Evolutionary conservation across 1,140 invertebrate species (phyloP).

Genomic region (Zaprionus vittiger): DNA sequence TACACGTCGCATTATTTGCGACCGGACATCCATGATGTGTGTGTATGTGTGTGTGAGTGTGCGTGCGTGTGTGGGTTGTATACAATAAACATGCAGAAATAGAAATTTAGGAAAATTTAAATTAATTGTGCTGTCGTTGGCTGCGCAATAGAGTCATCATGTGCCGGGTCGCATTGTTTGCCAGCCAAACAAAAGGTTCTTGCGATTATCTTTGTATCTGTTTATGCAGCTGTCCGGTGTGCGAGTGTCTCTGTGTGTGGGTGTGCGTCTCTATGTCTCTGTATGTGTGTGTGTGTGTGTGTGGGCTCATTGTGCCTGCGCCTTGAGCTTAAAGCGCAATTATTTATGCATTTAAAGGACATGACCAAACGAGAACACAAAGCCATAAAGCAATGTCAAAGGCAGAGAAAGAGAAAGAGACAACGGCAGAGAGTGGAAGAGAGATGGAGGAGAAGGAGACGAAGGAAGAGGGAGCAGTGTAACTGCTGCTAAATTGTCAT

Average conservation of each 20-base stretch:
- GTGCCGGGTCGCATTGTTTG: constrained; percentile 22
- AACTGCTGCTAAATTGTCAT: constrained; percentile 10
- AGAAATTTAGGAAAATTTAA: constrained; percentile 38
- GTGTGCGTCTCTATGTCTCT: background rate
- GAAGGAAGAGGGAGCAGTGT: background rate
- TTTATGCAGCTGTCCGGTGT: constrained; percentile 4
- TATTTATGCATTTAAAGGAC: constrained; percentile 67
- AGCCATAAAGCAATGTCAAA: constrained; percentile 52
- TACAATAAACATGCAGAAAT: constrained; percentile 7
- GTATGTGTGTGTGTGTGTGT: background rate
- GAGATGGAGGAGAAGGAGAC: background rate
- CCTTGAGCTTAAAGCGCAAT: constrained; percentile 40
- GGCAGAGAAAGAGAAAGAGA: constrained; percentile 11
- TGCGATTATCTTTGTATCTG: constrained; percentile 33
- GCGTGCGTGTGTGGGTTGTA: background rate
- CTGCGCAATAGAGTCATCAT: constrained; percentile 14
- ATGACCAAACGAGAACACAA: constrained; percentile 12
- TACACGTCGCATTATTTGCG: constrained; percentile 38
- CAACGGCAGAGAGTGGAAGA: background rate
- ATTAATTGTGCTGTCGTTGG: constrained; percentile 33
- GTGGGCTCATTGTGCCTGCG: constrained; percentile 25
- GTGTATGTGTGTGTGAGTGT: constrained; percentile 21
- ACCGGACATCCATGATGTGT: constrained; percentile 58
- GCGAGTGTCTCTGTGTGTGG: constrained; percentile 10
- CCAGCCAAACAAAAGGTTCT: constrained; percentile 32